These are phyloP conservation scores for Botrylloides violaceus DNA, from an alignment of 23 tunicate genomes.

Conservation along the genomic window DNA sequence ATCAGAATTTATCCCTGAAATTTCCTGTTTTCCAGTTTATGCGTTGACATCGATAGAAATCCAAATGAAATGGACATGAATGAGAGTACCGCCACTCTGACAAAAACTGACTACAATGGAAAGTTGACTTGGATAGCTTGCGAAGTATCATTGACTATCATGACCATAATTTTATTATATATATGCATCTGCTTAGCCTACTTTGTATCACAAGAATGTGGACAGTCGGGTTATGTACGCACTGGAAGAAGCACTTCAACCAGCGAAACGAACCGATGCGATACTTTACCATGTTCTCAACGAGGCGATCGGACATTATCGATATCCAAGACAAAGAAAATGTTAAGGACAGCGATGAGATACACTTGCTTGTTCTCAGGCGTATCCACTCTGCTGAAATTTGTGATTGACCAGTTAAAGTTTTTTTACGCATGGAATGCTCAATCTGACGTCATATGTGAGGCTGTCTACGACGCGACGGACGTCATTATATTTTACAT, in stretches of 20 bases:
- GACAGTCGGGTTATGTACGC: background rate
- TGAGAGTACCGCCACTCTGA: no score
- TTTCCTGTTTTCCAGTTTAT: no score
- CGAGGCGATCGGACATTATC: background rate
- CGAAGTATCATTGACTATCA: background rate
- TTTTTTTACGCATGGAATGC: conserved; percentile 73
- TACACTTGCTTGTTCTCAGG: background rate
- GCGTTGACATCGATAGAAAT: no score
- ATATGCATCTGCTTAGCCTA: conserved; percentile 2
- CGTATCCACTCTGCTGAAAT: conserved; percentile 34
- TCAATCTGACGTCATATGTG: conserved; percentile 53
- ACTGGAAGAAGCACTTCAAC: background rate
- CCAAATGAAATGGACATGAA: no score
- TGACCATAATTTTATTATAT: background rate
- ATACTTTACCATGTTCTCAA: background rate
- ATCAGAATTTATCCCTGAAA: background rate
- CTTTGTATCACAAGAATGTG: background rate
- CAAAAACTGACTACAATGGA: background rate
- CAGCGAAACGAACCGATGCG: background rate
- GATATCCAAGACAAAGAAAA: background rate
- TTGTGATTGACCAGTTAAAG: conserved; percentile 50
- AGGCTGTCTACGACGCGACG: conserved; percentile 57
- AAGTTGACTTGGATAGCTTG: background rate
- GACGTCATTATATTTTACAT: conserved; percentile 42
- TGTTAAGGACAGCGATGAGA: background rate